These are phyloP conservation scores for Lepisosteus osseus DNA, from an alignment of 2,113 vertebrate species.

Conservation along the genomic window DNA sequence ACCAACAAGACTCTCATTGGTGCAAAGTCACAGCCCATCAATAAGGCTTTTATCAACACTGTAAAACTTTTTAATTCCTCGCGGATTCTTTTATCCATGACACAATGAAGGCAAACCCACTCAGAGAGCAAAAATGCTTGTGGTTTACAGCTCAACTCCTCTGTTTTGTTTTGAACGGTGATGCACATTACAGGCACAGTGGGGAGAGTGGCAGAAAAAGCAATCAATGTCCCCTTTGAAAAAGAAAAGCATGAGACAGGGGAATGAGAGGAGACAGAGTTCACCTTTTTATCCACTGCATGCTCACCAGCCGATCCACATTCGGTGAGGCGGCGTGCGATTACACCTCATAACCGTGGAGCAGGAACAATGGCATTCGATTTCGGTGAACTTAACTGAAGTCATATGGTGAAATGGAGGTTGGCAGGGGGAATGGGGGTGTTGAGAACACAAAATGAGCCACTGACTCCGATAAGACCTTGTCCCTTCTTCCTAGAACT, in stretches of 20 bases:
- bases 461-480: conserved; percentile 6
- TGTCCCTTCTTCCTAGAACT: conserved; percentile 29
- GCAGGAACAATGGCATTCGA: background rate
- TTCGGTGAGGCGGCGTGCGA: background rate
- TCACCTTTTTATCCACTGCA: background rate
- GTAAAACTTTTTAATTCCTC: conserved; percentile 24
- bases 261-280: background rate
- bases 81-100: conserved; percentile 25
- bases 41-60: conserved; percentile 29
- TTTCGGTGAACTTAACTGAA: background rate
- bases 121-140: conserved; percentile 65
- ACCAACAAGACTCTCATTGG: conserved; percentile 45
- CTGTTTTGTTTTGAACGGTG: conserved; percentile 25
- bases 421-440: background rate
- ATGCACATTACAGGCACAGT: conserved; percentile 46
- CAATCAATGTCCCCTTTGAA: background rate
- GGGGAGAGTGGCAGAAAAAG: conserved; percentile 1
- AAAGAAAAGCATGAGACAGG: background rate
- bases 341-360: background rate
- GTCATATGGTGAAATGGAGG: background rate
- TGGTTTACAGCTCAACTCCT: conserved; percentile 52
- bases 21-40: conserved; percentile 57
- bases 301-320: background rate
- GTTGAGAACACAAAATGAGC: background rate
- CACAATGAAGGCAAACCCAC: conserved; percentile 57